Percentiles rank a stretch among this genome's conserved stretches.
Evolutionary conservation across 2,888 invertebrate species (phyloP).

Genomic region (Morpho achilles): DNA sequence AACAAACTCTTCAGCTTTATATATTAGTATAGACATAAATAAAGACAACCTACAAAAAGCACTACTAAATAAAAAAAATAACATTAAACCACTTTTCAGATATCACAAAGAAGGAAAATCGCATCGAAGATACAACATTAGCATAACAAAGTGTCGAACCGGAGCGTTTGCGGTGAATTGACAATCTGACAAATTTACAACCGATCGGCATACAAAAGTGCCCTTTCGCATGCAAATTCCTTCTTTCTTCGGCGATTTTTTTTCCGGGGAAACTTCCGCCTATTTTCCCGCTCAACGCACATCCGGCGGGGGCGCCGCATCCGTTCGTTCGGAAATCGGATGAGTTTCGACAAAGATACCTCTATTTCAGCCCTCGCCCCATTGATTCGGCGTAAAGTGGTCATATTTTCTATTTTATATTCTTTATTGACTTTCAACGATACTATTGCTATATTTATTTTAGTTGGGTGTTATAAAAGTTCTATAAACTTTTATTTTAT

Average conservation of each 20-base stretch:
- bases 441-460: slow-evolving; percentile 31
- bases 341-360: slow-evolving; percentile 36
- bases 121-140: slow-evolving; percentile 42
- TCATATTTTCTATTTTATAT: slow-evolving; percentile 62
- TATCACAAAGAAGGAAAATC: slow-evolving; percentile 13
- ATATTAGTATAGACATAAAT: too few relatives aligned
- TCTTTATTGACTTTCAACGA: slow-evolving; percentile 58
- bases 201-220: slow-evolving; percentile 72
- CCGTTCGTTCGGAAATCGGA: slow-evolving; percentile 68
- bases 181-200: slow-evolving; percentile 75
- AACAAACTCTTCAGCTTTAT: too few relatives aligned
- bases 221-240: slow-evolving; percentile 75
- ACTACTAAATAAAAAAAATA: background rate
- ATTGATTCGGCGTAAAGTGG: slow-evolving; percentile 41
- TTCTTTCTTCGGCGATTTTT: slow-evolving; percentile 60
- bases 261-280: slow-evolving; percentile 71
- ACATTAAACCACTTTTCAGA: slow-evolving; percentile 11
- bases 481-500: too few relatives aligned
- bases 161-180: slow-evolving; percentile 63
- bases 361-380: slow-evolving; percentile 29
- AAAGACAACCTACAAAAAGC: too few relatives aligned
- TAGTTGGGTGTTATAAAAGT: background rate
- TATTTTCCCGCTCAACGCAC: slow-evolving; percentile 76
- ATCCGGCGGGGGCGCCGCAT: slow-evolving; percentile 61
- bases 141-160: slow-evolving; percentile 70